phyloP scores from a whole-genome alignment of 1,140 invertebrate genomes.

The Aporrectodea caliginosa region DNA sequence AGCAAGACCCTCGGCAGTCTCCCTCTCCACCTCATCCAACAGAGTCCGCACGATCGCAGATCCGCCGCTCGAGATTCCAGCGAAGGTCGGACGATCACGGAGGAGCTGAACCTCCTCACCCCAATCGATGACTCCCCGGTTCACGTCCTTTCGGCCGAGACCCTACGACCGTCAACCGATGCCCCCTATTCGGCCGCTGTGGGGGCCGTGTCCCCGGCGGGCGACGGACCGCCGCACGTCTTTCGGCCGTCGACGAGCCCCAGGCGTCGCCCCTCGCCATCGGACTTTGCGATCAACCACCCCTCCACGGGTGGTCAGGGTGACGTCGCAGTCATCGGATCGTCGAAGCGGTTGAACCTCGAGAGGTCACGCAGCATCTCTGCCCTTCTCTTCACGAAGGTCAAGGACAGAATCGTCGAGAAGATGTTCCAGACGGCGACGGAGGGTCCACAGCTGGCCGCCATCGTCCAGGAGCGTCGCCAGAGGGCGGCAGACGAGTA shows the following conservation, averaged over 20 bases:
- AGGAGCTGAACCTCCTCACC: not conserved
- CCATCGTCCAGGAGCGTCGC: slow-evolving; percentile 19
- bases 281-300: not conserved
- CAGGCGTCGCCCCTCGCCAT: slow-evolving; percentile 9
- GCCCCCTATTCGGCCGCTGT: not conserved
- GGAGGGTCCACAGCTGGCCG: slow-evolving; percentile 12
- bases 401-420: slow-evolving; percentile 19
- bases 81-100: not conserved
- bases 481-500: slow-evolving; percentile 23
- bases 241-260: not conserved
- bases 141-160: not conserved
- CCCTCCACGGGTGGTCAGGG: too few species aligned
- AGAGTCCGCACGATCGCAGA: not conserved
- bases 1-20: not conserved
- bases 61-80: not conserved
- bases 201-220: not conserved
- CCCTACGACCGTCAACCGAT: not conserved
- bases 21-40: not conserved
- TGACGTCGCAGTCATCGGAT: not conserved
- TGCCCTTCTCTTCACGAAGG: slow-evolving; percentile 16
- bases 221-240: not conserved
- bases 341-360: not conserved
- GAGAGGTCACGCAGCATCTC: not conserved
- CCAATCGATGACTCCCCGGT: not conserved
- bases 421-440: slow-evolving; percentile 19